These are phyloP conservation scores for Manduca sexta DNA, from an alignment of 1,140 invertebrate genomes.

Conservation along the genomic window DNA sequence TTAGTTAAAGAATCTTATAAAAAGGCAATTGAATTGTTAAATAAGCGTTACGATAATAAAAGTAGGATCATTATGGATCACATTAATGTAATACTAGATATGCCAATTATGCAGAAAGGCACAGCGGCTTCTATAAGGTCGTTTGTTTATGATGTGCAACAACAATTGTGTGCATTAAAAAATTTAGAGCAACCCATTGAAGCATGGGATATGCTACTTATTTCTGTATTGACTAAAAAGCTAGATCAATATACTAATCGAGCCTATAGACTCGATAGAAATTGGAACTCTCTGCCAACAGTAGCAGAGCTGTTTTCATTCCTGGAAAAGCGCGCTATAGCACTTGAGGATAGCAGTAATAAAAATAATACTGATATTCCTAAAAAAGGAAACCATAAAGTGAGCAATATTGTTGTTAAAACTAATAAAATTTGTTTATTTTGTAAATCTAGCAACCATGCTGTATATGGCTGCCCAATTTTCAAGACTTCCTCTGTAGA, in stretches of 20 bases:
- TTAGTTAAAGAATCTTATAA: conserved; percentile 13
- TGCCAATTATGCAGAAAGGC: conserved; percentile 9
- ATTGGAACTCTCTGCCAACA: conserved; percentile 12
- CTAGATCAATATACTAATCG: conserved; percentile 15
- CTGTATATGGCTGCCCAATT: conserved; percentile 9
- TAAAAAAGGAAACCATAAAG: too few relatives aligned
- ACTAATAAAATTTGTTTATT: conserved; percentile 3
- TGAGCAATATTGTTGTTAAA: conserved; percentile 8
- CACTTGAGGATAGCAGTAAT: too few relatives aligned
- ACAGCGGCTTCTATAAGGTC: conserved; percentile 19
- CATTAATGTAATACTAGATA: conserved; percentile 10
- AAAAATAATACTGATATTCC: too few relatives aligned
- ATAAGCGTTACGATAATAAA: conserved; percentile 20
- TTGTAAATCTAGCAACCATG: conserved; percentile 8
- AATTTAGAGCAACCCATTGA: conserved; percentile 21
- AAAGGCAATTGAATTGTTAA: conserved; percentile 9
- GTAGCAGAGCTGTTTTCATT: conserved; percentile 16
- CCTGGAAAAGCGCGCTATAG: conserved; percentile 24
- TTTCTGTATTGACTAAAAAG: conserved; percentile 16
- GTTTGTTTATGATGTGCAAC: conserved; percentile 18
- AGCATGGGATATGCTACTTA: conserved; percentile 24
- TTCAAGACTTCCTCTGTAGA: conserved; percentile 10
- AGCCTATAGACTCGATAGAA: conserved; percentile 19
- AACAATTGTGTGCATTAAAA: conserved; percentile 25
- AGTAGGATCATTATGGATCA: conserved; percentile 3